Evolutionary conservation across 2,797 vertebrate species (phyloP).

Genomic region (Parambassis ranga): DNA sequence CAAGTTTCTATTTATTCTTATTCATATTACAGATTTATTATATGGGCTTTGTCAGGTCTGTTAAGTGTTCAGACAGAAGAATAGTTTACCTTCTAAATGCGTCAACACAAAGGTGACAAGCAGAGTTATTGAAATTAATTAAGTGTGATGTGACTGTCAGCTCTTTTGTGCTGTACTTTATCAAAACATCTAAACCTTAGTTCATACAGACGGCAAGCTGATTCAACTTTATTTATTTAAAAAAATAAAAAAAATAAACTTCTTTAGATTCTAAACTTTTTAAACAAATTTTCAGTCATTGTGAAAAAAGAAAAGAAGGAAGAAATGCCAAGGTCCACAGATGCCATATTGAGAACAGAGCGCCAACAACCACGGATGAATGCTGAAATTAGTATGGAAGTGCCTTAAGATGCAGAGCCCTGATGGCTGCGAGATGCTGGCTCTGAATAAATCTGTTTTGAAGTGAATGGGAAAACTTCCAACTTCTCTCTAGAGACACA

Average conservation of each 20-base stretch:
- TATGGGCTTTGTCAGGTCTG: background rate
- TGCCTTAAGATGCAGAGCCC: slow-evolving; percentile 53
- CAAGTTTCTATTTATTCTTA: slow-evolving; percentile 7
- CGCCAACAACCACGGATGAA: slow-evolving; percentile 26
- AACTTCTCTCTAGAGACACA: slow-evolving; percentile 39
- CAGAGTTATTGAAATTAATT: slow-evolving; percentile 28
- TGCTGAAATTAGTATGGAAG: slow-evolving; percentile 50
- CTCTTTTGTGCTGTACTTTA: background rate
- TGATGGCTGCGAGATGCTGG: slow-evolving; percentile 46
- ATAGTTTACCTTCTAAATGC: background rate
- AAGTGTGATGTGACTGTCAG: background rate
- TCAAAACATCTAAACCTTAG: background rate
- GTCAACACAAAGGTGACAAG: background rate
- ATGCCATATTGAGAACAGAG: slow-evolving; percentile 28
- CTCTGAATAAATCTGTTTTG: slow-evolving; percentile 52
- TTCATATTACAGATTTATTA: background rate
- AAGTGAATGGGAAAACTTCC: slow-evolving; percentile 51
- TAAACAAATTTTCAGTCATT: slow-evolving; percentile 8
- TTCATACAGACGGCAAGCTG: background rate
- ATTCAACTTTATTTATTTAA: too few species aligned
- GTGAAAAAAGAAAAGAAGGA: slow-evolving; percentile 34
- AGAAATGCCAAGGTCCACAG: slow-evolving; percentile 43
- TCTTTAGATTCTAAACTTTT: background rate
- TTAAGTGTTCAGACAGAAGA: background rate
- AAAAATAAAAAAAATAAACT: background rate